Evolutionary conservation across 1,140 invertebrate species (phyloP).

Genomic region (Hestina assimilis): DNA sequence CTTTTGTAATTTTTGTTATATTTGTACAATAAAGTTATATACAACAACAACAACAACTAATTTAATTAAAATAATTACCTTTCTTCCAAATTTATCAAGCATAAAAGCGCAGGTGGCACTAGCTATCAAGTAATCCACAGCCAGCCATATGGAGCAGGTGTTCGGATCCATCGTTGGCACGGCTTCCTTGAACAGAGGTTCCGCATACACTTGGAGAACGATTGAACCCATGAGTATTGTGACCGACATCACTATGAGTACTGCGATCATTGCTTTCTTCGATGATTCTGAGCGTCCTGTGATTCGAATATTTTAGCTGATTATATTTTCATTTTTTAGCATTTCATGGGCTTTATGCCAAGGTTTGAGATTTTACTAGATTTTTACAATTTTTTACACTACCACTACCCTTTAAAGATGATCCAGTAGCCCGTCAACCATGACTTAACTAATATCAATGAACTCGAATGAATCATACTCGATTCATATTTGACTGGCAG

Average conservation of each 20-base stretch:
- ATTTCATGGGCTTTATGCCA: no score
- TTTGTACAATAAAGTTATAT: no score
- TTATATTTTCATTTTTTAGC: no score
- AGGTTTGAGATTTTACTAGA: no score
- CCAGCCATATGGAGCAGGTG: constrained; percentile 53
- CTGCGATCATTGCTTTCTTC: constrained; percentile 41
- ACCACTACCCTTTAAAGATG: no score
- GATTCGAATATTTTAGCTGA: not conserved
- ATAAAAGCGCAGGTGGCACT: constrained; percentile 39
- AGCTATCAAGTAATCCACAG: constrained; percentile 47
- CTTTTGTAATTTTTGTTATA: no score
- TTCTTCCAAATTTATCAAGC: constrained; percentile 59
- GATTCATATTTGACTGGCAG: no score
- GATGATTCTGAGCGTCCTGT: constrained; percentile 61
- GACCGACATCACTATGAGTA: constrained; percentile 43
- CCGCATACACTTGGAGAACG: constrained; percentile 64
- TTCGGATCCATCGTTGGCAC: constrained; percentile 57
- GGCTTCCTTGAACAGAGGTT: constrained; percentile 58
- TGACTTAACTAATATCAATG: no score
- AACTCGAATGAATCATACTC: no score
- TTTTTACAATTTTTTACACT: no score
- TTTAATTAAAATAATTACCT: constrained; percentile 32
- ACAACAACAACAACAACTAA: no score
- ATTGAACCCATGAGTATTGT: constrained; percentile 59
- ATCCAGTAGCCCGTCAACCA: no score